These are phyloP conservation scores for Polyergus mexicanus DNA, from an alignment of 1,140 invertebrate genomes.

Conservation along the genomic window DNA sequence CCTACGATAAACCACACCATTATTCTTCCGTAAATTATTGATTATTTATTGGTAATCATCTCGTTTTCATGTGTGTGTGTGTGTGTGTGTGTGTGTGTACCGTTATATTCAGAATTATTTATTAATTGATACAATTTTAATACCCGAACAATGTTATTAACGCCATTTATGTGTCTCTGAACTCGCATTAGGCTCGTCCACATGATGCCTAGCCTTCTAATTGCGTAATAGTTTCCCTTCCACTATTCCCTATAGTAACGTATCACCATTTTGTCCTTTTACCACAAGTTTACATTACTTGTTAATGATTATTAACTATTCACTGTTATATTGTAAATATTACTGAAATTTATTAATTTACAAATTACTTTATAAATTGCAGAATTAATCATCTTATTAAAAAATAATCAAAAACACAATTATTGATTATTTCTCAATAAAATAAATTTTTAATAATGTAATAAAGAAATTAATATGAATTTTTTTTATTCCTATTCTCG, in stretches of 20 bases:
- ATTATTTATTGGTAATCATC: neutral
- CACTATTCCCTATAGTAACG: neutral
- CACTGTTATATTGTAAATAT: neutral
- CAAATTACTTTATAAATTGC: neutral
- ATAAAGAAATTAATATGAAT: neutral
- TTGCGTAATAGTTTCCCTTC: neutral
- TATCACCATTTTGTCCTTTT: neutral
- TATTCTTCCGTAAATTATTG: neutral
- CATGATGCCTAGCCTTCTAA: neutral
- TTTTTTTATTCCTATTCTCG: neutral
- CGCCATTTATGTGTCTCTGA: neutral
- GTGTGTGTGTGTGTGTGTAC: too few relatives aligned
- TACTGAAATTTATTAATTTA: neutral
- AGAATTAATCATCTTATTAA: neutral
- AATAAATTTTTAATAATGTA: neutral
- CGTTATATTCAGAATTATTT: neutral
- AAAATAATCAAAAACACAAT: constrained; percentile 1
- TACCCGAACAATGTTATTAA: neutral
- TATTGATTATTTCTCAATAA: neutral
- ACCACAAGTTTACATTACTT: neutral
- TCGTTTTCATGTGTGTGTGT: too few relatives aligned
- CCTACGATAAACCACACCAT: neutral
- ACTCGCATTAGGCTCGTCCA: neutral
- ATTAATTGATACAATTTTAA: neutral
- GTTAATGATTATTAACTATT: neutral